Base-by-base conservation (phyloP, 2,797 vertebrate genomes). In the Salmo trutta region DNA sequence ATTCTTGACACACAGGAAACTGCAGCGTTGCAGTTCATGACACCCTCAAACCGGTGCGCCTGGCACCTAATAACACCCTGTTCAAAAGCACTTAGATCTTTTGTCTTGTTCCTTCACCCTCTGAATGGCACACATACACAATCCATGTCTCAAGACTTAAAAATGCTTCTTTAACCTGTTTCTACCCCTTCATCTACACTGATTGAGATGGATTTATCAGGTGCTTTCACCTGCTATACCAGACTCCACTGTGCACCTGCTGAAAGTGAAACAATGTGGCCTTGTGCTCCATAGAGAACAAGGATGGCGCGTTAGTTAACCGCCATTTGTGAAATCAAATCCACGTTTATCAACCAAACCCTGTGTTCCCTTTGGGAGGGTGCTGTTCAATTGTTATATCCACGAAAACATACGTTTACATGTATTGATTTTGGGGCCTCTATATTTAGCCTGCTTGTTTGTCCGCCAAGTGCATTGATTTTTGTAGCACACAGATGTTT, bases 391-490 rank as follows among this genome's bases (percentile, higher is more conserved):
- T 59, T n/a, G 15, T 70, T 67, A 36, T 62, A 16, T 27, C 51
- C n/a, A 5, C 4, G 4, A 41, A 59, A 81, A 73, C 66, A 65
- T 5, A 6, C 24, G 72, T 83, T 78, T 71, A 64, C 77, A 59
- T 0, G 0, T 36, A 87, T 87, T 0, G 86, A 89, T 86, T 74
- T 1, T 59, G 3, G 14, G 31, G 66, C 64, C 16, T 81, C 66
- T 70, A 0, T 69, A 15, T 84, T 77, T 59, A 81, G 53, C 62
- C 24, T 5, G 4, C 62, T 81, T 78, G 78, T 82, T 47, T 19
- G 62, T 79, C 59, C 74, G 73, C 52, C 27, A 80, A 64, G 41
- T 3, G 14, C 81, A 87, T 84, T 73, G 86, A 88, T 90, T 83
- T 75, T 21, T 51, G 14, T 70, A 81, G 41, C 41, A 70, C 51